Conservation (phyloP, 2,113 vertebrate species). For the Pluvianellus socialis region DNA sequence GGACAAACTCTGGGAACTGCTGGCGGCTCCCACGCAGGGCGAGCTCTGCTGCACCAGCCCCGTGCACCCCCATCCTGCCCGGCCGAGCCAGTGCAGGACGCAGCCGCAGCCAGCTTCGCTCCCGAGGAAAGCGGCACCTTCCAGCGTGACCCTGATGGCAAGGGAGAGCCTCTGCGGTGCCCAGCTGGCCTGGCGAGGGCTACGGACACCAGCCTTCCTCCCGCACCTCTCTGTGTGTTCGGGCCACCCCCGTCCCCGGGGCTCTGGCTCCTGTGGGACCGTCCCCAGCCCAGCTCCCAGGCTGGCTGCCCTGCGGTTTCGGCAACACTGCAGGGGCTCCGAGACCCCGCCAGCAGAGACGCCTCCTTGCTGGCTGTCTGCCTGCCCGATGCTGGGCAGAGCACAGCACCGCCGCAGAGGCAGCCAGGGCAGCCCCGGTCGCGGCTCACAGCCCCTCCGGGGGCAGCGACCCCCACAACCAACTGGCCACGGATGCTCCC, state of each 20-base stretch:
- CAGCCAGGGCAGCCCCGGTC: too few species aligned
- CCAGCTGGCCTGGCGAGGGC: background rate
- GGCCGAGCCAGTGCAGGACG: accelerated
- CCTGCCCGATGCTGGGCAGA: background rate
- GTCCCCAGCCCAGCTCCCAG: background rate
- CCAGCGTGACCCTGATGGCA: accelerated
- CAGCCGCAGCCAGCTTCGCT: background rate
- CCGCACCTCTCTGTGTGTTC: background rate
- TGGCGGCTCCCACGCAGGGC: accelerated
- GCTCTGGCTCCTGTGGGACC: background rate
- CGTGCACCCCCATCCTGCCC: background rate
- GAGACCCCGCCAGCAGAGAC: background rate
- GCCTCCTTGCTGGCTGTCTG: too few species aligned
- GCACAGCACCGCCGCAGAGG: background rate
- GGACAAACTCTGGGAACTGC: background rate
- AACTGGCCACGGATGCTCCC: background rate
- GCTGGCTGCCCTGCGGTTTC: too few species aligned
- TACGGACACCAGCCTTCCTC: background rate
- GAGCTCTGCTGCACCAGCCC: background rate
- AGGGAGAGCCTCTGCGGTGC: background rate
- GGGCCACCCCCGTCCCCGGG: too few species aligned
- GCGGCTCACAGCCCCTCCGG: too few species aligned
- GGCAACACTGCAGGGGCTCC: background rate
- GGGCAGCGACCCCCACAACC: accelerated
- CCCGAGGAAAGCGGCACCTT: background rate